A percentile compares a stretch with the other conserved stretches of the same genome.
phyloP scores from a whole-genome alignment of 2,888 invertebrate species.

The Mythimna pallens region DNA sequence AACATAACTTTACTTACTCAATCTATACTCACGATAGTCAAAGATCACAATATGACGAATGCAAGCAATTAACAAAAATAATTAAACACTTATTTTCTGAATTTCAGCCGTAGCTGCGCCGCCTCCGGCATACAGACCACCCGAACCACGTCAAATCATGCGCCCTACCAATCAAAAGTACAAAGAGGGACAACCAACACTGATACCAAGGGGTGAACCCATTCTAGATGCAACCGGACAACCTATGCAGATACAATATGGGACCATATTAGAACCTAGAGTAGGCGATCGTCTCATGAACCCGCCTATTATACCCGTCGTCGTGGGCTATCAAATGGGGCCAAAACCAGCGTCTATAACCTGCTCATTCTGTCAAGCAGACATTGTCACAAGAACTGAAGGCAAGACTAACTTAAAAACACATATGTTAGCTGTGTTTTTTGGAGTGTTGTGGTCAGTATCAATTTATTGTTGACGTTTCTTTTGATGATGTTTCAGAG shows the following conservation, averaged over 20 bases:
- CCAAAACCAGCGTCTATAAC: constrained; percentile 7
- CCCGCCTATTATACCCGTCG: constrained; percentile 1
- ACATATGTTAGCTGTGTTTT: constrained; percentile 12
- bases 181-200: not conserved
- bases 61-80: not conserved
- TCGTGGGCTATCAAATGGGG: constrained; percentile 28
- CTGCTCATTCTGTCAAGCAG: constrained; percentile 13
- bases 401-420: constrained; percentile 14
- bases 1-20: too few species aligned
- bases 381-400: constrained; percentile 26
- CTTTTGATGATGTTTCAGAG: not conserved
- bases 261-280: not conserved
- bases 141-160: not conserved
- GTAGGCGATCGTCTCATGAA: not conserved
- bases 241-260: constrained; percentile 12
- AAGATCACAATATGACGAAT: not conserved
- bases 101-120: constrained; percentile 46
- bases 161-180: constrained; percentile 17
- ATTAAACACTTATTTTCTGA: not conserved
- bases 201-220: constrained; percentile 20
- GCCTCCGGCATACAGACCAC: constrained; percentile 66
- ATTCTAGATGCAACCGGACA: constrained; percentile 7
- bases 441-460: constrained; percentile 26
- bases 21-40: not conserved
- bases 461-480: not conserved